Evolutionary conservation across 2,113 vertebrate species (phyloP).

Genomic region (Nothoprocta perdicaria): DNA sequence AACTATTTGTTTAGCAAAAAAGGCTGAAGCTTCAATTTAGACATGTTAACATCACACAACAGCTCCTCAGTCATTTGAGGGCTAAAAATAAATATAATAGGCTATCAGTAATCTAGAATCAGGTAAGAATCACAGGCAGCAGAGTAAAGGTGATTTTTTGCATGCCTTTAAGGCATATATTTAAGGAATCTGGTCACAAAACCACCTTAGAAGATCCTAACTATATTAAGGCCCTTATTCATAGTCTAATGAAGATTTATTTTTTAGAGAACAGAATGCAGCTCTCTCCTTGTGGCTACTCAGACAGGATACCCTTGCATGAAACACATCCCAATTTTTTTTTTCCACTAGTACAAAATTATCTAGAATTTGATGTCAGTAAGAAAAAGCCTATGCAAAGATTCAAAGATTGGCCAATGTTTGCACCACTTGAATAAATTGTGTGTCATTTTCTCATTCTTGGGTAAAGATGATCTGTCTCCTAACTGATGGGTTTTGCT

Average conservation of each 20-base stretch:
- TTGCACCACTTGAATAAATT: background rate
- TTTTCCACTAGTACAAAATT: background rate
- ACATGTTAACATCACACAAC: background rate
- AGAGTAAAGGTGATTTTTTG: background rate
- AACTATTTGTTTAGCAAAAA: constrained; percentile 25
- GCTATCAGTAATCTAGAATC: background rate
- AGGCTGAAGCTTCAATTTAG: background rate
- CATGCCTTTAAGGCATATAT: background rate
- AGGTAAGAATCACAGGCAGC: background rate
- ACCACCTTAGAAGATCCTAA: background rate
- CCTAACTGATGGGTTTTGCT: background rate
- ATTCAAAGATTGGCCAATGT: background rate
- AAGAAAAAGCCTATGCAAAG: background rate
- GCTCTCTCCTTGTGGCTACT: background rate
- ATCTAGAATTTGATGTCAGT: background rate
- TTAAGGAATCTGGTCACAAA: background rate
- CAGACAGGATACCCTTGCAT: background rate
- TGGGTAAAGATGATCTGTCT: background rate
- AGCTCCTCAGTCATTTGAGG: constrained; percentile 34
- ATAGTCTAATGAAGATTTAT: background rate
- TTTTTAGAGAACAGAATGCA: background rate
- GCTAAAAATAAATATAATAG: constrained; percentile 8
- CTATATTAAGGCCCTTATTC: background rate
- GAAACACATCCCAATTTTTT: background rate
- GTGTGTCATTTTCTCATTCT: background rate